Percentiles rank a stretch among this genome's conserved stretches.
phyloP scores from a whole-genome alignment of 2,888 invertebrate genomes.

The Cataglyphis altisquamis region DNA sequence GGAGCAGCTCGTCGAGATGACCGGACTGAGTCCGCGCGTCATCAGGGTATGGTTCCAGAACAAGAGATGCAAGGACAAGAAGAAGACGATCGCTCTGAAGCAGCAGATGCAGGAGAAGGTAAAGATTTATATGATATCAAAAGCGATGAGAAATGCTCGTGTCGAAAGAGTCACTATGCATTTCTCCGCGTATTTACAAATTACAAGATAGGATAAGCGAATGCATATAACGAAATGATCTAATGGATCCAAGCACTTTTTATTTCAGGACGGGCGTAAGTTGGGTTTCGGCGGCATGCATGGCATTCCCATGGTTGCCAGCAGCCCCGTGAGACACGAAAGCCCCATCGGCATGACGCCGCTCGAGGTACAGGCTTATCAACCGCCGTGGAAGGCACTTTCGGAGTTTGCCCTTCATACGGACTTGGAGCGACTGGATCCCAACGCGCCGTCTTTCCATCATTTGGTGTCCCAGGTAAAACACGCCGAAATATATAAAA shows the following conservation, averaged over 20 bases:
- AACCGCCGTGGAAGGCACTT: constrained; percentile 98
- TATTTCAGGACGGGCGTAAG: constrained; percentile 95
- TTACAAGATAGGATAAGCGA: not conserved
- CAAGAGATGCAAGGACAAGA: constrained; percentile 99
- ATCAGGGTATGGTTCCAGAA: constrained; percentile 99
- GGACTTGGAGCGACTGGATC: constrained; percentile 95
- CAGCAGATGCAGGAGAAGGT: constrained; percentile 99
- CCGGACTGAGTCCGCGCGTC: constrained; percentile 97
- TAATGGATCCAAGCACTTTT: constrained; percentile 87
- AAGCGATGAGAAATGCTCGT: too few species aligned
- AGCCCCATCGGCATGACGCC: constrained; percentile 95
- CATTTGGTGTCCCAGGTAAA: constrained; percentile 97
- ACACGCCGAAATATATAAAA: not conserved
- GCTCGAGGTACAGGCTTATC: constrained; percentile 96
- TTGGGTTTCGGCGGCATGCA: constrained; percentile 98
- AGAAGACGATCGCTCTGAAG: constrained; percentile 98
- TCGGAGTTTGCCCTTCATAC: constrained; percentile 98
- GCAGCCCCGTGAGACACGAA: constrained; percentile 96
- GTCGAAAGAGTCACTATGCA: too few species aligned
- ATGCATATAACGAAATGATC: constrained; percentile 58
- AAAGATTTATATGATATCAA: constrained; percentile 75
- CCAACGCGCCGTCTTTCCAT: constrained; percentile 96
- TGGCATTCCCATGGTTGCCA: constrained; percentile 99
- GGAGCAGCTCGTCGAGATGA: constrained; percentile 99
- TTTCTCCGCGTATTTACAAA: too few species aligned